A percentile compares a stretch with the other conserved stretches of the same genome.
phyloP scores from a whole-genome alignment of 2,113 vertebrate species.

The Chaenocephalus aceratus region DNA sequence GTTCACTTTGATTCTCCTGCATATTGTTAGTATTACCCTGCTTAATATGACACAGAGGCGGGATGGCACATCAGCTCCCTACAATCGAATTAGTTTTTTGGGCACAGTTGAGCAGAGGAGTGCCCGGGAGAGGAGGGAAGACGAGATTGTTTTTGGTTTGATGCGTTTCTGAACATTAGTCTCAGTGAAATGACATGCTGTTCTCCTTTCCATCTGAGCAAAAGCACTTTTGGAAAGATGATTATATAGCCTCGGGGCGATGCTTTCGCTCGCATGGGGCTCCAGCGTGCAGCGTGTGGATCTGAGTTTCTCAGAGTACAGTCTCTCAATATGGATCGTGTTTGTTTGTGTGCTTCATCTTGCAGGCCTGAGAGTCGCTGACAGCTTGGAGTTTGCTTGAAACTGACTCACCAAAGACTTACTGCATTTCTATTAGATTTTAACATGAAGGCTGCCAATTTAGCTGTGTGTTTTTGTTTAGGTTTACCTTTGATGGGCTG shows the following conservation, averaged over 20 bases:
- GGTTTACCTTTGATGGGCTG: slow-evolving; percentile 69
- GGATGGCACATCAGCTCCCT: slow-evolving; percentile 79
- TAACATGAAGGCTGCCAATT: slow-evolving; percentile 69
- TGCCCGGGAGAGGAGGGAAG: slow-evolving; percentile 65
- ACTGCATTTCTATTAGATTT: slow-evolving; percentile 74
- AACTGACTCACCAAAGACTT: slow-evolving; percentile 63
- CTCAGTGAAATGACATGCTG: slow-evolving; percentile 79
- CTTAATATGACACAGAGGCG: slow-evolving; percentile 82
- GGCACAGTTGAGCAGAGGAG: slow-evolving; percentile 62
- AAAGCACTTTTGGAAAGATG: slow-evolving; percentile 76
- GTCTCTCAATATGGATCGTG: slow-evolving; percentile 77
- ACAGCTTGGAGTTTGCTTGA: slow-evolving; percentile 65
- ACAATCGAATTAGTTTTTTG: slow-evolving; percentile 80
- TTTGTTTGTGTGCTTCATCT: slow-evolving; percentile 78
- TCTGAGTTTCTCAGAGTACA: slow-evolving; percentile 55
- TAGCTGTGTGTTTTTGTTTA: slow-evolving; percentile 80
- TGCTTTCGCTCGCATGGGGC: slow-evolving; percentile 57
- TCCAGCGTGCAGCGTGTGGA: slow-evolving; percentile 54
- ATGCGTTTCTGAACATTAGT: slow-evolving; percentile 80
- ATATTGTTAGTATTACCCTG: slow-evolving; percentile 84
- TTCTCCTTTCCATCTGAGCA: slow-evolving; percentile 70
- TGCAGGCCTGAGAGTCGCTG: slow-evolving; percentile 55
- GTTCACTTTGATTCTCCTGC: slow-evolving; percentile 76
- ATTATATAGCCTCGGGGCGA: slow-evolving; percentile 75
- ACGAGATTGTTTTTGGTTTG: slow-evolving; percentile 72